Evolutionary conservation across 2,888 invertebrate species (phyloP), one percentile per base, ranked within the genome.

Genomic region (Steinernema scapterisci): DNA sequence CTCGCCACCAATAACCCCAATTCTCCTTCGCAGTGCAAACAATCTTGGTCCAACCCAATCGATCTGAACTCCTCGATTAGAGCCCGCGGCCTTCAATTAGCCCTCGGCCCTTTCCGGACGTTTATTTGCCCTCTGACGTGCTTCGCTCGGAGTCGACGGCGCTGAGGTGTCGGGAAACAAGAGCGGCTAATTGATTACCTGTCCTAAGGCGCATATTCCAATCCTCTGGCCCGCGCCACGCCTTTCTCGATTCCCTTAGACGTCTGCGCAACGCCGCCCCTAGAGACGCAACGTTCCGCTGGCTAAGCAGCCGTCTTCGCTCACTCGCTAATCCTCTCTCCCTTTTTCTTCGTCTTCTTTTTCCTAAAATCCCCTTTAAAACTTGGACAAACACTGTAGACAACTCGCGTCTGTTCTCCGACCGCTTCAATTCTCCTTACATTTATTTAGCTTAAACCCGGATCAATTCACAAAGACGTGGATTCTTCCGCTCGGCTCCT

Each of bases 161-260:
- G 63, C 31, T 16, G 63, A 63, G 63, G 63, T 63, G 63, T 63
- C 63, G 63, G 1, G 63, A 31, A 63, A 63, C 63, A 63, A 63
- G 63, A 63, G 31, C 27, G 63, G 63, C 63, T 63, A 63, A 63
- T 63, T 63, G 63, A 63, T 63, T 63, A 63, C 63, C 63, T 63
- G 63, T n/a, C 31, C 63, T 16, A 31, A 63, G 63, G 25, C 23
- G 38, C 27, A 9, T 16, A 31, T 38, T 38, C 48, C 7, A 11
- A 44, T 7, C 45, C 45, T 44, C 45, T 7, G n/a, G 48, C 48
- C 16, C 48, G 19, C 19, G 63, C 63, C 63, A 63, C 63, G 63
- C 63, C 63, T 31, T 54, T 54, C n/a, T n/a, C 54, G 25, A 21
- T 23, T 21, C 63, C 63, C 63, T 63, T 31, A 6, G 63, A 16